These are phyloP conservation scores for Thamnaconus septentrionalis DNA, from an alignment of 2,113 vertebrate genomes.

Conservation along the genomic window DNA sequence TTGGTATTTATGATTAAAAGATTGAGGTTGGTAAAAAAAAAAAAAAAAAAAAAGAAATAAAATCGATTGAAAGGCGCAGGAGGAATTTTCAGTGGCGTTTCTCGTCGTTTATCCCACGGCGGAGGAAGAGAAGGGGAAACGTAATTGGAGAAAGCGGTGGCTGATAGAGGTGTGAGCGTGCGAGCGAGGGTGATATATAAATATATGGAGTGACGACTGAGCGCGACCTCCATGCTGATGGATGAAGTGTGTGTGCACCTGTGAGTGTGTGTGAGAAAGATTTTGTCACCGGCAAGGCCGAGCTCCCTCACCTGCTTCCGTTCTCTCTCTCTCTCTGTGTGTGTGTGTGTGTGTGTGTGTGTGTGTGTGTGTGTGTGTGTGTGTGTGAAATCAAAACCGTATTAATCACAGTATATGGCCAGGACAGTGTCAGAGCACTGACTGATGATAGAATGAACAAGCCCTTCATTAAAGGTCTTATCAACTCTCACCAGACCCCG, in stretches of 20 bases:
- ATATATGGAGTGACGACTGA: conserved; percentile 13
- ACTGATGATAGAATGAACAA: conserved; percentile 62
- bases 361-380: too few species aligned
- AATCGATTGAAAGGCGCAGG: conserved; percentile 1
- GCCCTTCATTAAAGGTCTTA: conserved; percentile 70
- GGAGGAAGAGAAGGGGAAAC: conserved; percentile 28
- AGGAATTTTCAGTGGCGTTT: background rate
- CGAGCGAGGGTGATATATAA: conserved; percentile 3
- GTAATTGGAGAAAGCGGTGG: conserved; percentile 6
- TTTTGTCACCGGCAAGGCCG: conserved; percentile 15
- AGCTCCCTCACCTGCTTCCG: background rate
- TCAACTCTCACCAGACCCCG: conserved; percentile 55
- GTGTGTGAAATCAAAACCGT: conserved; percentile 42
- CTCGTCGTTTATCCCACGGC: conserved; percentile 9
- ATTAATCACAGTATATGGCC: conserved; percentile 54
- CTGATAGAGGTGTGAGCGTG: conserved; percentile 12
- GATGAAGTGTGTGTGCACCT: background rate
- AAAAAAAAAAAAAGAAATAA: background rate
- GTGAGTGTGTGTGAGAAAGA: conserved; percentile 1
- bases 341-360: too few species aligned
- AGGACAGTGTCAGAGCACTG: conserved; percentile 52
- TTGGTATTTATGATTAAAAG: too few species aligned
- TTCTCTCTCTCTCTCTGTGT: too few species aligned
- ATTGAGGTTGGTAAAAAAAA: background rate
- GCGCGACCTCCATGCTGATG: conserved; percentile 7